Base-by-base conservation (phyloP, 2,888 invertebrate genomes). In the Chloroclysta siterata region DNA sequence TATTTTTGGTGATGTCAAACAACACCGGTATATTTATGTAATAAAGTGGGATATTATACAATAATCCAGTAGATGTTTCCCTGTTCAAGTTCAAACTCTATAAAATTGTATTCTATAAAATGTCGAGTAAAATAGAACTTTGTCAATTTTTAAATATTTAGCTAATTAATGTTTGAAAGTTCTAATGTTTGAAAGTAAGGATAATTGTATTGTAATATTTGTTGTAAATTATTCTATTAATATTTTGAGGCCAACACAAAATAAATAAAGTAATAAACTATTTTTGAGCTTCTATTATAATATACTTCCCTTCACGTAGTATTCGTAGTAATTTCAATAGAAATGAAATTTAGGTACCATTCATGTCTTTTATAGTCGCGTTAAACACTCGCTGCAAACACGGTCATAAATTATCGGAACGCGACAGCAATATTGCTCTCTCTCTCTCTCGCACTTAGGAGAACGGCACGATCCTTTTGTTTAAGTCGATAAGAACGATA, bases 121-220 rank as follows among this genome's bases (percentile, higher is more conserved):
- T 58, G 57, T 57, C 54, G 47, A 56, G 36, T 63, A 69, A 67
- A 74, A 73, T 73, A 70, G 72, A 69, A 87, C 84, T 84, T 88
- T 87, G 91, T 90, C 91, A 92, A 92, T 91, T 92, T 89, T 83
- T 84, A 88, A 89, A 89, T 86, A 80, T 89, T 86, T 90, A 90
- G 84, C 89, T 83, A 85, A 80, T 76, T 76, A 78, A 84, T 81
- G 85, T 87, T 77, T 76, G 77, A 80, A 80, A 78, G 86, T 86
- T 66, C 84, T 89, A 83, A 83, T 88, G 85, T 87, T 87, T 80
- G 79, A 77, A 69, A 84, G 74, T 86, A 88, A 84, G 81, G 83
- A 82, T 85, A 83, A 82, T 80, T 51, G 77, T 81, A 83, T 77
- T 79, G 75, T 83, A 84, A 89, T 84, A 89, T 88, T 88, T 89